Evolutionary conservation across 2,888 invertebrate species (phyloP), one percentile per base, ranked within the genome.

Genomic region (Drosophila macrospina): DNA sequence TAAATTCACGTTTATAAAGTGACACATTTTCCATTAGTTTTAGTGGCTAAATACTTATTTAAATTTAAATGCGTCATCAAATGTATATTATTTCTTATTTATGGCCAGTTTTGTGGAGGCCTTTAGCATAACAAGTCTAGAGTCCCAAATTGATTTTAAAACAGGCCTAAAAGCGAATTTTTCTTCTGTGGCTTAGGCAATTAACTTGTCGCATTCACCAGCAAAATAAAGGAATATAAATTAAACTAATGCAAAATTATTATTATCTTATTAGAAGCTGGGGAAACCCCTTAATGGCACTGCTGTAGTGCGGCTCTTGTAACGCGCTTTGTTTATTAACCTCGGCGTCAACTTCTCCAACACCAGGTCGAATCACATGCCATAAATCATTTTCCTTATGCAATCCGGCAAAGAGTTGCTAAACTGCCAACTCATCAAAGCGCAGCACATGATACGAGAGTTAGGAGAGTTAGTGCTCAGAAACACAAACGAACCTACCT

Each of bases 341-440:
- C 79, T 74, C 74, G 69, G 52, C 69, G 69, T 69, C 72, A 81
- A 67, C 75, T 62, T 42, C 59, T 39, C 66, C 69, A 55, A 62
- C 59, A 52, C 64, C 75, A 52, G 64, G 70, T 74, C 80, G 63
- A 71, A 74, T 85, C 70, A 62, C 51, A 73, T 65, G 78, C 57
- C 78, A 84, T 84, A 80, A 84, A 84, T 84, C 83, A 84, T 86
- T 80, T 73, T 54, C 63, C 80, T 83, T 86, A 83, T 86, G 86
- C 83, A 84, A 84, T 80, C 70, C 68, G 20, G 44, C 55, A 32
- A 54, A 59, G 37, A 57, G 65, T 56, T 28, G 7, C 13, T 51
- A 78, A 79, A 84, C 56, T 70, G 79, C 69, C 79, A 70, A 76
- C 57, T 80, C 79, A 81, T 80, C 63, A 69, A 68, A 80, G 42